Evolutionary conservation across 1,140 invertebrate genomes (phyloP), one percentile per base, ranked within the genome.

Genomic region (Papilio dardanus): DNA sequence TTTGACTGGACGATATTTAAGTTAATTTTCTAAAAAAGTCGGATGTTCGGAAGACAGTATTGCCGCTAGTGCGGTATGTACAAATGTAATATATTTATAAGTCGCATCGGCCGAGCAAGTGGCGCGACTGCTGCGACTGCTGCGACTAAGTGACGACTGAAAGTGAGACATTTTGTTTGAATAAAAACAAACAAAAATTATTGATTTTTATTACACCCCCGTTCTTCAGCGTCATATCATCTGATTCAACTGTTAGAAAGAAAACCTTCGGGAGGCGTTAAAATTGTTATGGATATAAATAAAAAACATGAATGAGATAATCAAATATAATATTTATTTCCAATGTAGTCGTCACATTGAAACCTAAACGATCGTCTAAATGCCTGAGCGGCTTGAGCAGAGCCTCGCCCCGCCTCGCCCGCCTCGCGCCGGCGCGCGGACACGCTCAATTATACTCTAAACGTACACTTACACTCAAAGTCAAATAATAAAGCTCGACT

Each of bases 321-420:
- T 86, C 69, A 86, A 88, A 82, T 84, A 78, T 88, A 88, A 82
- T 84, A 78, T 88, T 84, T 86, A 86, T 84, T 83, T 83, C 83
- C 84, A 83, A 74, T 83, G 58, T 78, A 76, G 73, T 74, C 21
- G 24, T 7, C 54, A 58, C 54, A 58, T 58, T 69, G 19, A 40
- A 35, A 69, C 35, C 68, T 42, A 71, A 28, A 28, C 68, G 30
- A 46, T 71, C 46, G 19, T 21, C 40, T 71, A 69, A 35, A 24
- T 16, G 30, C 68, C 21, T 30, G 68, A 37, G 68, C n/a, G 37
- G 68, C 68, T 37, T 37, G 35, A 37, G 35, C 35, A 37, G 35
- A 37, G 35, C 7, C 7, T 10, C 7, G 35, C 35, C 35, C 7
- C 35, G 35, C 35, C 35, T 7, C 7, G 35, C 1, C 35, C 35